Evolutionary conservation across 2,113 vertebrate genomes (phyloP).

Genomic region (Eleginops maclovinus): DNA sequence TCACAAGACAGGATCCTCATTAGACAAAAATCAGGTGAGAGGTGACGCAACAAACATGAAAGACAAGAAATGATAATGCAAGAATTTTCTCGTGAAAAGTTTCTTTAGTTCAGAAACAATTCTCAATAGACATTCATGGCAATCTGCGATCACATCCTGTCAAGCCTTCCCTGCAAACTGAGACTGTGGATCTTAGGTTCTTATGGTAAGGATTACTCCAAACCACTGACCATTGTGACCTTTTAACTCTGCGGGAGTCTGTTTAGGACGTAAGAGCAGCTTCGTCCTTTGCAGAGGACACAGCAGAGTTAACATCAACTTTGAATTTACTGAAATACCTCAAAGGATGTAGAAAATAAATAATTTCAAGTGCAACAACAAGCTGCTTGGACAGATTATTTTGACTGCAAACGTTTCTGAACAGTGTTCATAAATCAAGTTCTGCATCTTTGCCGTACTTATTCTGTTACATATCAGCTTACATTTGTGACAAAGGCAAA

Average conservation of each 20-base stretch:
- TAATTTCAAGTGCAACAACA: neutral
- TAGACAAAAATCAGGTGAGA: neutral
- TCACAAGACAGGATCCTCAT: slow-evolving; percentile 58
- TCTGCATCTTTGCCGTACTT: neutral
- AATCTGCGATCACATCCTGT: no score
- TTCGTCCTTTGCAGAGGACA: slow-evolving; percentile 45
- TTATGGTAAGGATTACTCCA: slow-evolving; percentile 48
- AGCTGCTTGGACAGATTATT: neutral
- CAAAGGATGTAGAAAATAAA: neutral
- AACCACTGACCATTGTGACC: slow-evolving; percentile 48
- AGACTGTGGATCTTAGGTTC: slow-evolving; percentile 28
- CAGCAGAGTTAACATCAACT: neutral
- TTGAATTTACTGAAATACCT: neutral
- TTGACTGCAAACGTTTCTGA: neutral
- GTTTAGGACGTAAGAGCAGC: slow-evolving; percentile 2
- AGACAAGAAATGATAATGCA: neutral
- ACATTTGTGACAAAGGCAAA: no score
- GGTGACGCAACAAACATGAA: neutral
- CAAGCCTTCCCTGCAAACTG: neutral
- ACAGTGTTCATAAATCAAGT: neutral
- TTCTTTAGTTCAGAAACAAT: no score
- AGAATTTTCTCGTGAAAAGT: no score
- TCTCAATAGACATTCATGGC: neutral
- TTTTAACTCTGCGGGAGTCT: slow-evolving; percentile 33
- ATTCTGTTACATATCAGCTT: neutral